Evolutionary conservation across 2,113 vertebrate genomes (phyloP).

Genomic region (Henicopernis longicauda): DNA sequence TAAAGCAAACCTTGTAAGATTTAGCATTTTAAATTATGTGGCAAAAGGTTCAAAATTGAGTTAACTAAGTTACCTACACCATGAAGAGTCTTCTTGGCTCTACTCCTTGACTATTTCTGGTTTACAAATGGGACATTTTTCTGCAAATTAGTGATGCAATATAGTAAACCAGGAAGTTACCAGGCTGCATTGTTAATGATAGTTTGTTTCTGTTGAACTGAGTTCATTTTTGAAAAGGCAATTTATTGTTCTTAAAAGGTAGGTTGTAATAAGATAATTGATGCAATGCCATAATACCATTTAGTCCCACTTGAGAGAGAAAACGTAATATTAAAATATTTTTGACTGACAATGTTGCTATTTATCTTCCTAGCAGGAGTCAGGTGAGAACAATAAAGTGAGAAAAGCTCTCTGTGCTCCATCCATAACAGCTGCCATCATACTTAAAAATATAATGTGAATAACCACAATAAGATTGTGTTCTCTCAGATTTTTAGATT

Average conservation of each 20-base stretch:
- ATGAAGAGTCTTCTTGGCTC: background rate
- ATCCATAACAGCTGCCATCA: background rate
- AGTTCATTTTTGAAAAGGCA: background rate
- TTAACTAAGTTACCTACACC: background rate
- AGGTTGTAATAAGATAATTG: background rate
- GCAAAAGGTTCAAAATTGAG: background rate
- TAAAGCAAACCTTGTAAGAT: background rate
- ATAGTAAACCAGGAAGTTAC: background rate
- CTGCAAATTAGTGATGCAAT: background rate
- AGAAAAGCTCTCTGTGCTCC: background rate
- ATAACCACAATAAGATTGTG: background rate
- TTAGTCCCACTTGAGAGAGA: background rate
- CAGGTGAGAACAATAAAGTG: background rate
- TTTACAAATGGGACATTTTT: background rate
- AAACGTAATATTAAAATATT: background rate
- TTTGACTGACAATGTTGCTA: conserved; percentile 25
- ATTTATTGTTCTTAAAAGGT: background rate
- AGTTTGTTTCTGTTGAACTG: background rate
- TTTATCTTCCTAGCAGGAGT: conserved; percentile 5
- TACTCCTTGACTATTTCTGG: background rate
- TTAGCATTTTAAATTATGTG: background rate
- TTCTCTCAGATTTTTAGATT: background rate
- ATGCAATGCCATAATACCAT: background rate
- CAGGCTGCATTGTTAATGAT: background rate
- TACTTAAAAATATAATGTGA: background rate